These are phyloP conservation scores for Orthosia gracilis DNA, from an alignment of 2,888 invertebrate genomes.

Conservation along the genomic window DNA sequence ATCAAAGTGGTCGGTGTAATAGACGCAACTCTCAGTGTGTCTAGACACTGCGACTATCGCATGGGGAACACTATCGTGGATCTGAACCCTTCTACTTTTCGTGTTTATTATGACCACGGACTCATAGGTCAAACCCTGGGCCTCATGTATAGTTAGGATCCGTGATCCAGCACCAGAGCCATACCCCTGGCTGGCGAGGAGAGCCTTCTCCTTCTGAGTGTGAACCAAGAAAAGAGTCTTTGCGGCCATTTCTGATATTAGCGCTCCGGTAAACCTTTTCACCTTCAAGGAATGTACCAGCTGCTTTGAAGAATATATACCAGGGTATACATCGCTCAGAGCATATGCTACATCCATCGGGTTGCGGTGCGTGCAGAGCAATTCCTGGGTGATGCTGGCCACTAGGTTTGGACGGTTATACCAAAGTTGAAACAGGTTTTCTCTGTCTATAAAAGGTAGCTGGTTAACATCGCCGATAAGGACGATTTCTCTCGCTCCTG, in stretches of 20 bases:
- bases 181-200: slow-evolving; percentile 33
- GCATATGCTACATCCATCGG: slow-evolving; percentile 58
- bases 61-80: slow-evolving; percentile 48
- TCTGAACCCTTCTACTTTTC: neutral
- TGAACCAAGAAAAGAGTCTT: slow-evolving; percentile 50
- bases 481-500: slow-evolving; percentile 37
- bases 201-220: slow-evolving; percentile 52
- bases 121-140: slow-evolving; percentile 46
- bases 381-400: slow-evolving; percentile 29
- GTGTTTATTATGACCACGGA: slow-evolving; percentile 44
- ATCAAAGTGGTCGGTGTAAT: slow-evolving; percentile 34
- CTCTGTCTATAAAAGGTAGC: slow-evolving; percentile 61
- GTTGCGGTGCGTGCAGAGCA: slow-evolving; percentile 49
- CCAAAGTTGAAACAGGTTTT: slow-evolving; percentile 53
- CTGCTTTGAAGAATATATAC: slow-evolving; percentile 43
- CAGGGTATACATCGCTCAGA: slow-evolving; percentile 34
- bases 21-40: slow-evolving; percentile 39
- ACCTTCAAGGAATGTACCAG: slow-evolving; percentile 25
- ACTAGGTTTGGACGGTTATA: slow-evolving; percentile 38
- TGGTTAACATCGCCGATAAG: slow-evolving; percentile 65
- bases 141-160: slow-evolving; percentile 52
- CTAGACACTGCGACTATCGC: slow-evolving; percentile 54
- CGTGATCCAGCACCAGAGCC: slow-evolving; percentile 40
- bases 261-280: slow-evolving; percentile 13
- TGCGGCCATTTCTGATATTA: neutral